phyloP scores from a whole-genome alignment of 2,797 vertebrate species.

The Pangasius larnaudii region DNA sequence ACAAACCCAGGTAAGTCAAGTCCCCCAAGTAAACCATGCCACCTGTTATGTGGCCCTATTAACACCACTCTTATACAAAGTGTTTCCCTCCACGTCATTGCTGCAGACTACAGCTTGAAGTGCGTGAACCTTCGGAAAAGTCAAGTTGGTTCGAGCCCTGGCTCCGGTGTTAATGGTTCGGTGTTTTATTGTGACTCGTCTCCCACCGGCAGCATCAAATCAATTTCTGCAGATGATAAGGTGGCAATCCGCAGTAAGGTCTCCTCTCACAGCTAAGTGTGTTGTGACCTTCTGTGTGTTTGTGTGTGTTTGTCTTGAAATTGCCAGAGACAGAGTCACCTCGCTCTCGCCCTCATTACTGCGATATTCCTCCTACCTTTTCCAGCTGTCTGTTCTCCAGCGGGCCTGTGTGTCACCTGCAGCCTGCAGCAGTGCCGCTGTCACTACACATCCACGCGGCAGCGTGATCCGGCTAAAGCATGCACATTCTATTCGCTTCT shows the following conservation, averaged over 20 bases:
- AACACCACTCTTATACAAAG: not conserved
- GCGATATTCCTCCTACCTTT: constrained; percentile 68
- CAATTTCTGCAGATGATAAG: constrained; percentile 28
- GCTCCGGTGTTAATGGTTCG: not conserved
- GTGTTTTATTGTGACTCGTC: constrained; percentile 3
- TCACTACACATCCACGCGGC: constrained; percentile 65
- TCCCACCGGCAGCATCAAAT: not conserved
- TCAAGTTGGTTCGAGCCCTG: not conserved
- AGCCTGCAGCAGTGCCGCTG: constrained; percentile 65
- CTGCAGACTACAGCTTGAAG: not conserved
- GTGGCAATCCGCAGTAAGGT: not conserved
- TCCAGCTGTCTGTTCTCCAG: constrained; percentile 70
- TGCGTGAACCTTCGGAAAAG: not conserved
- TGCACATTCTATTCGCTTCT: not conserved
- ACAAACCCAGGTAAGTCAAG: not conserved
- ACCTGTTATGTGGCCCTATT: not conserved
- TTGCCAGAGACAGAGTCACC: constrained; percentile 37
- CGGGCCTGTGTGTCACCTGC: constrained; percentile 62
- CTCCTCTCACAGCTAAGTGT: not conserved
- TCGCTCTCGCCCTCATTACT: constrained; percentile 66
- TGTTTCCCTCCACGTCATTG: not conserved
- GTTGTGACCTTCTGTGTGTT: constrained; percentile 26
- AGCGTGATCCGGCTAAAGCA: constrained; percentile 39
- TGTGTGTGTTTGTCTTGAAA: constrained; percentile 36
- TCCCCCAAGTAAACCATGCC: not conserved